Evolutionary conservation across 2,113 vertebrate genomes (phyloP).

Genomic region (Ceyx melanurus): DNA sequence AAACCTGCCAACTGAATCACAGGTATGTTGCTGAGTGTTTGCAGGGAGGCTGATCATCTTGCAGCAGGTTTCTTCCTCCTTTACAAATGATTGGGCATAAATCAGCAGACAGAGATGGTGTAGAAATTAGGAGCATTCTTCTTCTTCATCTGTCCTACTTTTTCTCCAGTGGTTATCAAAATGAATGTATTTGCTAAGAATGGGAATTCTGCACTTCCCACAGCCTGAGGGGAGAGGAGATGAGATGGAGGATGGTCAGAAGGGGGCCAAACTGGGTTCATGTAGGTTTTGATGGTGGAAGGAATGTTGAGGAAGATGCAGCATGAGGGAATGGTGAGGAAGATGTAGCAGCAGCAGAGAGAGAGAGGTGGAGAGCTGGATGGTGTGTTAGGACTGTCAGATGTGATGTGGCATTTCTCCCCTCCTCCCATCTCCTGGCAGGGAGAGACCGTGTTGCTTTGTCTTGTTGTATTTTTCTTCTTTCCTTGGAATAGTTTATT

Average conservation of each 20-base stretch:
- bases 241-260: not conserved
- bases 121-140: not conserved
- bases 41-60: not conserved
- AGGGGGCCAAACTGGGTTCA: not conserved
- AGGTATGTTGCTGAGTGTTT: not conserved
- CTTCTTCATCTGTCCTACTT: not conserved
- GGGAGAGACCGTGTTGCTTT: not conserved
- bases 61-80: not conserved
- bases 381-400: not conserved
- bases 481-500: slow-evolving; percentile 6
- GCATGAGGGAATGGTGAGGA: not conserved
- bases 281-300: not conserved
- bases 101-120: not conserved
- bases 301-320: too few relatives aligned
- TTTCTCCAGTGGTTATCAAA: not conserved
- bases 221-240: not conserved
- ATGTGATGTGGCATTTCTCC: not conserved
- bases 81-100: not conserved
- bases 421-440: not conserved
- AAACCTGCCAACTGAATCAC: not conserved
- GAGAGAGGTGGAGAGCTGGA: not conserved
- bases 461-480: not conserved
- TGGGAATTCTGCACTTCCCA: not conserved
- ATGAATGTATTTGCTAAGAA: not conserved
- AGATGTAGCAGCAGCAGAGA: not conserved